phyloP scores from a whole-genome alignment of 2,888 invertebrate species.

The Aphidius colemani region DNA sequence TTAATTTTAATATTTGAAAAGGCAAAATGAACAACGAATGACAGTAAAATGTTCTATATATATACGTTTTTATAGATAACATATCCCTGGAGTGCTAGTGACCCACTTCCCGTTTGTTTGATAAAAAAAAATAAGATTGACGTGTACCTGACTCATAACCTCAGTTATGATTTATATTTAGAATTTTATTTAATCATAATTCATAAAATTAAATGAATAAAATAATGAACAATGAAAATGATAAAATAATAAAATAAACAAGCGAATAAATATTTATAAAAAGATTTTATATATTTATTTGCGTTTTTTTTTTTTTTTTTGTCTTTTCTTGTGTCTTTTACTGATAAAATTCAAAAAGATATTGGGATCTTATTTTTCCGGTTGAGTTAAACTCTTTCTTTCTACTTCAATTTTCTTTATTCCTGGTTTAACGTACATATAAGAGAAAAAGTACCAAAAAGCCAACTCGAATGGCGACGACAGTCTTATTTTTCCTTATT shows the following conservation, averaged over 20 bases:
- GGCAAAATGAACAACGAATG: too few relatives aligned
- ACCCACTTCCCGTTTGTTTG: too few relatives aligned
- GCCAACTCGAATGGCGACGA: slow-evolving; percentile 19
- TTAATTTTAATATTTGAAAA: too few relatives aligned
- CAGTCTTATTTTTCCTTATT: slow-evolving; percentile 41
- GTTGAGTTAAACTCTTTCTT: slow-evolving; percentile 9
- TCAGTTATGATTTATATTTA: too few relatives aligned
- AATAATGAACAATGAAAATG: too few relatives aligned
- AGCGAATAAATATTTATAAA: neutral
- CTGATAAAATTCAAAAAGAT: slow-evolving; percentile 8
- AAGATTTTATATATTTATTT: neutral
- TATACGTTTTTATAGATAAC: too few relatives aligned
- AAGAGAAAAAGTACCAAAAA: slow-evolving; percentile 4
- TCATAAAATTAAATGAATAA: too few relatives aligned
- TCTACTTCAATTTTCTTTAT: slow-evolving; percentile 32
- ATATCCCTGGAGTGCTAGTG: too few relatives aligned
- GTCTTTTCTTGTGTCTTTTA: slow-evolving; percentile 3
- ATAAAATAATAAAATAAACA: neutral
- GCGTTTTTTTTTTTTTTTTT: neutral
- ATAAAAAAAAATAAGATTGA: too few relatives aligned
- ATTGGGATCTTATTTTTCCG: slow-evolving; percentile 20
- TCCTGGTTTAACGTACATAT: slow-evolving; percentile 31
- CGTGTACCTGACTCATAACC: too few relatives aligned
- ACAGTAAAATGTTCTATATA: too few relatives aligned
- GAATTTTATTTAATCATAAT: too few relatives aligned